Evolutionary conservation across 1,140 invertebrate genomes (phyloP).

Genomic region (Papilio polytes): DNA sequence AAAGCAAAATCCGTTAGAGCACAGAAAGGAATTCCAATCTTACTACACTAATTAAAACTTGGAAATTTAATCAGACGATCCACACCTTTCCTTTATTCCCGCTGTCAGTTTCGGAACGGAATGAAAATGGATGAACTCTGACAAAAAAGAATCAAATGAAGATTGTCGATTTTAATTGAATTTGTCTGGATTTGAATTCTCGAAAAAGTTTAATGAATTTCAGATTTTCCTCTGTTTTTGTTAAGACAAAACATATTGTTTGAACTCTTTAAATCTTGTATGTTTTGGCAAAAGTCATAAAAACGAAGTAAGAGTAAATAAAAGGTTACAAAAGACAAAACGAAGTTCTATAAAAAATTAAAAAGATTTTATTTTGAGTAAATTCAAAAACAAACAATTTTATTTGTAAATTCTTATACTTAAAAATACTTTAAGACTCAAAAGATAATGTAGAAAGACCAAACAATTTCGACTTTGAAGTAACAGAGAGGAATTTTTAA

Average conservation of each 20-base stretch:
- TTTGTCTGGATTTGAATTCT: background rate
- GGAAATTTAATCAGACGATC: conserved; percentile 33
- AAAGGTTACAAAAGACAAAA: too few species aligned
- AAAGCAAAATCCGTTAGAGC: conserved; percentile 19
- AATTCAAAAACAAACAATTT: too few species aligned
- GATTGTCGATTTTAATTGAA: conserved; percentile 28
- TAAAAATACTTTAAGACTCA: background rate
- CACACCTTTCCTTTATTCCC: conserved; percentile 27
- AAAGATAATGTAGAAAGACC: background rate
- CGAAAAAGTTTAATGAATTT: background rate
- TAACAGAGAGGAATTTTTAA: background rate
- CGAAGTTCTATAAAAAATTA: too few species aligned
- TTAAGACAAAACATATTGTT: too few species aligned
- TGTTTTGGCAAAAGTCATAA: too few species aligned
- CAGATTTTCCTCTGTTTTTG: too few species aligned
- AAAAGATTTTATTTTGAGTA: too few species aligned
- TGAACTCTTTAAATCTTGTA: too few species aligned
- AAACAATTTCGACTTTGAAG: background rate
- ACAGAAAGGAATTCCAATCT: conserved; percentile 24
- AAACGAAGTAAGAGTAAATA: too few species aligned
- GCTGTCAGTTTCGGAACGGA: conserved; percentile 1
- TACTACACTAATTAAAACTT: conserved; percentile 37
- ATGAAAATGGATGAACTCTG: conserved; percentile 24
- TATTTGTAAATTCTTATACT: background rate
- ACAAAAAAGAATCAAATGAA: background rate